Conservation (phyloP, 2,797 vertebrate genomes). For the Gouania willdenowi region DNA sequence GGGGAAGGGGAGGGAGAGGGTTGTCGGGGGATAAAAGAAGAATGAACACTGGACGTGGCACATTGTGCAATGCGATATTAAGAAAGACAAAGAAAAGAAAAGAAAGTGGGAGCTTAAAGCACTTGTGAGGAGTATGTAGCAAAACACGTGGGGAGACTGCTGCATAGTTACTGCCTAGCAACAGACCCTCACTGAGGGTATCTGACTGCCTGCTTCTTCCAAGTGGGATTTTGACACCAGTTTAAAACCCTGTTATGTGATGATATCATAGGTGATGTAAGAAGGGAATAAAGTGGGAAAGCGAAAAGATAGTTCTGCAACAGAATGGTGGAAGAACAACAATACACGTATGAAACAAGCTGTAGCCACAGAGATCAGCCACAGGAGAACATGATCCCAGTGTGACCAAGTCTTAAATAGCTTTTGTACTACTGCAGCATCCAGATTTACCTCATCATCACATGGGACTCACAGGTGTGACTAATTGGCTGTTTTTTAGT, state of each 20-base stretch:
- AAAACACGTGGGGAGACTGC: conserved; percentile 42
- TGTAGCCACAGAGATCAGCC: background rate
- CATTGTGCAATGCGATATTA: too few relatives aligned
- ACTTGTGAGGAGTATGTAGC: conserved; percentile 18
- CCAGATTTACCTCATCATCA: background rate
- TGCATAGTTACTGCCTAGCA: conserved; percentile 79
- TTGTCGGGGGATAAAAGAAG: background rate
- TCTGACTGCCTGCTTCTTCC: conserved; percentile 37
- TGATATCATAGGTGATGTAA: conserved; percentile 2
- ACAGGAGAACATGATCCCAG: background rate
- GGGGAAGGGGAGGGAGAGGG: background rate
- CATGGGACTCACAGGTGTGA: background rate
- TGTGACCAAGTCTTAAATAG: background rate
- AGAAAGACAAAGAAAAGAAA: background rate
- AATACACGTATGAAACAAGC: background rate
- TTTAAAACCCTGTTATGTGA: conserved; percentile 17
- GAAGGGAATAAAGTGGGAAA: too few relatives aligned
- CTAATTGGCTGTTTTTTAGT: conserved; percentile 4
- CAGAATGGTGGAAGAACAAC: background rate
- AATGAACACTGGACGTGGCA: too few relatives aligned
- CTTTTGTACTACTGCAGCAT: background rate
- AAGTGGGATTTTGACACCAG: conserved; percentile 48
- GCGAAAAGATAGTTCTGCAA: too few relatives aligned
- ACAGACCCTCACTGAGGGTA: conserved; percentile 58
- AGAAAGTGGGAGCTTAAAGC: conserved; percentile 19